phyloP scores from a whole-genome alignment of 2,797 vertebrate genomes.

The Chrysolophus pictus region DNA sequence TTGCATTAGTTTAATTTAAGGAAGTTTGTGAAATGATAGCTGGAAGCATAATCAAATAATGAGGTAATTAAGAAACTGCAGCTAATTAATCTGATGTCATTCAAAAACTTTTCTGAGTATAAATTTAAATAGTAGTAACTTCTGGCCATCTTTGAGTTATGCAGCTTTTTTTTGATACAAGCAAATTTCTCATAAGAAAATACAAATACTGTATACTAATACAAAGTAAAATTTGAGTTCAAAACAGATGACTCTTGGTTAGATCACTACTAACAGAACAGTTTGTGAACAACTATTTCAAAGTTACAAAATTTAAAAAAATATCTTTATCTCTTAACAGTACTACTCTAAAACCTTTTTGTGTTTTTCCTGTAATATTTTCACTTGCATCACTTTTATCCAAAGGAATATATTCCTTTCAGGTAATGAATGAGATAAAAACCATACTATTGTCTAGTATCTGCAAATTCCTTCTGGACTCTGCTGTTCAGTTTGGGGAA shows the following conservation, averaged over 20 bases:
- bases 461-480: neutral
- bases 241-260: neutral
- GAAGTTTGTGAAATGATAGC: neutral
- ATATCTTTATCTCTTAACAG: neutral
- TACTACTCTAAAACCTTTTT: neutral
- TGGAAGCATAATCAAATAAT: neutral
- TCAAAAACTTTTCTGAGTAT: neutral
- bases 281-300: neutral
- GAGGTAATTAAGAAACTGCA: neutral
- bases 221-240: neutral
- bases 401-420: neutral
- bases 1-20: neutral
- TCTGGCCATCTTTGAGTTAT: neutral
- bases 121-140: neutral
- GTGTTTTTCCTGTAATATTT: accelerated
- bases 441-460: neutral
- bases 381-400: neutral
- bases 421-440: neutral
- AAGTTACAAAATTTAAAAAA: neutral
- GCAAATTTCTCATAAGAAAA: neutral
- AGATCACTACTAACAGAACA: neutral
- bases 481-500: neutral
- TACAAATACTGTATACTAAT: neutral
- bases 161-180: neutral
- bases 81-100: neutral